Evolutionary conservation across 2,113 vertebrate species (phyloP), one percentile per base, ranked within the genome.

Genomic region (Neofelis nebulosa): DNA sequence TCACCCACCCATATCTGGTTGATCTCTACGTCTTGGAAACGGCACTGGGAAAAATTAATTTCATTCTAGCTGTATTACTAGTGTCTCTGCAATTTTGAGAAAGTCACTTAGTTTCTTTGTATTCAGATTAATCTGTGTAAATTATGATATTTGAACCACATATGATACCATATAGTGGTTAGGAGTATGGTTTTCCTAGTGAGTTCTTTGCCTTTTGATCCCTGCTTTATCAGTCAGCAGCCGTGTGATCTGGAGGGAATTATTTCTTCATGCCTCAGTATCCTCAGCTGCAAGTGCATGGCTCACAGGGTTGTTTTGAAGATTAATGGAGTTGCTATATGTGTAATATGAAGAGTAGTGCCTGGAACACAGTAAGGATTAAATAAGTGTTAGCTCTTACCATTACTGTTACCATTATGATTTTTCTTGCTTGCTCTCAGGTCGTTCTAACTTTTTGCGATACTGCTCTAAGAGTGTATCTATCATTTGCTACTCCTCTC

Each of bases 81-180:
- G 8, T 83, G 61, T 84, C n/a, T 50, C 48, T 91, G 71, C 48
- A 76, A 29, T 95, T 97, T 94, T 95, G 52, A 94, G 63, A 93
- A 91, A 50, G 36, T 61, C 11, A 63, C 41, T 95, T 94, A 31
- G 29, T 93, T 95, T 78, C 45, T 79, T 96, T 86, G 6, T 81
- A 19, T 84, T 92, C 81, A 96, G 45, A 71, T 94, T 76, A 80
- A 23, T 68, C 25, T 79, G 57, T 89, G 5, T 83, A 95, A 94
- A 81, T 66, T 71, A 38, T 81, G 48, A 0, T 68, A 4, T 27
- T 96, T 91, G 68, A 92, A 86, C 36, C 36, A 87, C 79, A 74
- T 55, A 5, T 52, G 38, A 63, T 85, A 50, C 19, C 66, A 25
- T 23, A 5, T 16, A 38, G 50, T 73, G 38, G 19, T 93, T 93